Evolutionary conservation across 1,140 invertebrate genomes (phyloP).

Genomic region (Mizuhopecten yessoensis): DNA sequence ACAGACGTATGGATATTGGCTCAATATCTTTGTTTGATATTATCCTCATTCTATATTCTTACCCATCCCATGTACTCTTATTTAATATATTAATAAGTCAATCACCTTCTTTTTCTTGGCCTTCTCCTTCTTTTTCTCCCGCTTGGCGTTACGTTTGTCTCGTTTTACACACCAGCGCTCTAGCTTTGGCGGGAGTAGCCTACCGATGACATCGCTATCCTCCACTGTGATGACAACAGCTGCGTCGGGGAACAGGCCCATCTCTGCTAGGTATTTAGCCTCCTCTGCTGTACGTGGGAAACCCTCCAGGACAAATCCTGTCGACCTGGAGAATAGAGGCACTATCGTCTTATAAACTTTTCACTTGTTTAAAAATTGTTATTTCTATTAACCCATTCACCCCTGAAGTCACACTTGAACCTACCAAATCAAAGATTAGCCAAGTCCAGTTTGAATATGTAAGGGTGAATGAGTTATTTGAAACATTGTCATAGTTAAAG

Average conservation of each 20-base stretch:
- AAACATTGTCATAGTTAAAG: no score
- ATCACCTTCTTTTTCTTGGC: conserved; percentile 80
- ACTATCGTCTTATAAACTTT: background rate
- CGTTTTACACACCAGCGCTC: conserved; percentile 81
- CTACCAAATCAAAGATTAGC: no score
- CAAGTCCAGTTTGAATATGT: no score
- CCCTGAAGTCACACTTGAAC: no score
- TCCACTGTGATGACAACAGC: conserved; percentile 79
- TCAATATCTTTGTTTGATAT: no score
- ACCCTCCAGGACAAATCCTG: conserved; percentile 83
- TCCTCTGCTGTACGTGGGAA: conserved; percentile 83
- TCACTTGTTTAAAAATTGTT: background rate
- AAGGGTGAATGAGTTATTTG: no score
- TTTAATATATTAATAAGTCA: background rate
- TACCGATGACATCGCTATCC: conserved; percentile 79
- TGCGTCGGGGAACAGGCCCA: conserved; percentile 81
- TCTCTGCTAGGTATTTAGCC: conserved; percentile 79
- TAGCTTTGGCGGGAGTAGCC: conserved; percentile 81
- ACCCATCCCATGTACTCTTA: no score
- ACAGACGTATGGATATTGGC: no score
- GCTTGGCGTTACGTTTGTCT: conserved; percentile 77
- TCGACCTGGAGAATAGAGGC: conserved; percentile 72
- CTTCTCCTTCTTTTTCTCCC: conserved; percentile 80
- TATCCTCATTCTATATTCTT: no score
- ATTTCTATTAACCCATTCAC: no score